Evolutionary conservation across 2,797 vertebrate species (phyloP), one percentile per base, ranked within the genome.

Genomic region (Tamandua tetradactyla): DNA sequence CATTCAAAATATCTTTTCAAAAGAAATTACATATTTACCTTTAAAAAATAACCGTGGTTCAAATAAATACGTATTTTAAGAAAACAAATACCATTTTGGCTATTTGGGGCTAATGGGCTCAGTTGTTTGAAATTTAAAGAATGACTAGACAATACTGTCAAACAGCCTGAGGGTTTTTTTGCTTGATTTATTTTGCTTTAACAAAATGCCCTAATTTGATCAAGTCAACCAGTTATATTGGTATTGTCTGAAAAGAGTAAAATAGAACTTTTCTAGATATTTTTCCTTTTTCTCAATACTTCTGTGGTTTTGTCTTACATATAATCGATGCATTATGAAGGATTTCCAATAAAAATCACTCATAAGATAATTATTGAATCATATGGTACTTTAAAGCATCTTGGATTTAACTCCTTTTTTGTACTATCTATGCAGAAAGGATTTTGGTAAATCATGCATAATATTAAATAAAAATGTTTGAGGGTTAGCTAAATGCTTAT

Each of bases 321-420:
- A 9, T 35, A 91, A 86, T 74, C 35, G 84, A 69, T 84, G 17
- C 47, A 84, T 49, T 91, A 30, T 74, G 13, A 90, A 42, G 15
- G 68, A 44, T 27, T 76, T 88, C 88, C 57, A 74, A 42, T 42
- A 72, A 88, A 88, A 95, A 62, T 90, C 10, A 23, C 10, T 94
- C 13, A 44, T 62, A 30, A 22, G 27, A 83, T 75, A 87, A 75
- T 72, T 85, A 32, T 57, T 61, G 7, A 95, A 62, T 76, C 32
- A 71, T 89, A 61, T 22, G 80, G n/a, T 44, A 82, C 49, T 57
- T 80, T 78, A 89, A 92, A 61, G 7, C 75, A 80, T 80, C 71
- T 0, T 61, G 37, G 2, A 37, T 12, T 87, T 64, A 83, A 59
- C 37, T 85, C 30, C 5, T 8, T 0, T 12, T 88, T 81, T 64